phyloP scores from a whole-genome alignment of 23 tunicate genomes.

The Halocynthia roretzi region DNA sequence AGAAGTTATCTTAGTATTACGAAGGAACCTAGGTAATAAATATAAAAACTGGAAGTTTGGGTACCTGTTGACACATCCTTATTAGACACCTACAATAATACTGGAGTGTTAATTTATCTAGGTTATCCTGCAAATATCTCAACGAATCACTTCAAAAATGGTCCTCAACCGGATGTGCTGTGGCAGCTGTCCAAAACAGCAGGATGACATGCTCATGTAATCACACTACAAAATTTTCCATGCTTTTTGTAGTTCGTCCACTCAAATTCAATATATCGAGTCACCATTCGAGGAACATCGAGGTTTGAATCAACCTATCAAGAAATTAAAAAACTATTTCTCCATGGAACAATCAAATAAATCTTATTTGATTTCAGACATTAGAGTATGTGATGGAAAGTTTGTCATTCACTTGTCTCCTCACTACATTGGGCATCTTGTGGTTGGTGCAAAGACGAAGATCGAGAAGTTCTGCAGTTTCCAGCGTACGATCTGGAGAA shows the following conservation, averaged over 20 bases:
- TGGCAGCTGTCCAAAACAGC: conserved; percentile 9
- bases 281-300: conserved; percentile 9
- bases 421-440: conserved; percentile 35
- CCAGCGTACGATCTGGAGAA: conserved; percentile 43
- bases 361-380: conserved; percentile 22
- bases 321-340: not conserved
- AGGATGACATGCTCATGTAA: conserved; percentile 38
- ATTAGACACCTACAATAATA: not conserved
- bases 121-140: conserved; percentile 43
- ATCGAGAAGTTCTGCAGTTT: conserved; percentile 42
- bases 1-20: too few species aligned
- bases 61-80: too few species aligned
- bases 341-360: not conserved
- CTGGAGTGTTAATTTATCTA: not conserved
- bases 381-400: conserved; percentile 73
- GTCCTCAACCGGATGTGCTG: conserved; percentile 40
- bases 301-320: not conserved
- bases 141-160: conserved; percentile 36
- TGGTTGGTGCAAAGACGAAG: conserved; percentile 40
- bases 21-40: too few species aligned
- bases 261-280: conserved; percentile 4
- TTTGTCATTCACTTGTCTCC: conserved; percentile 44
- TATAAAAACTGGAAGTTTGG: too few species aligned
- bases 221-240: conserved; percentile 69
- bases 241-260: conserved; percentile 39